Base-by-base conservation (phyloP, 2,797 vertebrate species). In the Rhynchonycteris naso region DNA sequence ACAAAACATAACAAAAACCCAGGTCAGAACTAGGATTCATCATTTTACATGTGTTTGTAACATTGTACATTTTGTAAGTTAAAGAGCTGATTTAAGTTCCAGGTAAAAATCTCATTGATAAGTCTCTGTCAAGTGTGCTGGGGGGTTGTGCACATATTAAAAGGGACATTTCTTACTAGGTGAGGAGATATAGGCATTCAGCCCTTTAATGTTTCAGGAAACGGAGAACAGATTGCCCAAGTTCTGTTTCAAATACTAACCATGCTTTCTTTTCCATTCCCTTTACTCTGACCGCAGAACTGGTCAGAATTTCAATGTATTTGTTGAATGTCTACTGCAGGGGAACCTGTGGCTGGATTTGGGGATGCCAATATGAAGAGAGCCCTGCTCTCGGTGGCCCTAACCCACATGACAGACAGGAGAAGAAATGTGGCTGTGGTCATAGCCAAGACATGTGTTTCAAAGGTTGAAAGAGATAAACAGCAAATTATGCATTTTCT, bases 291-390 rank as follows among this genome's bases (percentile, higher is more conserved):
- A 68, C 50, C 43, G 63, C 26, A 47, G 78, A 80, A 56, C 26
- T 13, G 19, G 14, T 58, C n/a, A 5, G 19, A 33, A 33, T 28
- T 65, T 21, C 21, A 52, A 22, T 19, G 21, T 4, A 16, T 43
- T 35, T n/a, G 22, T 56, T 21, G 58, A 58, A 59, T 3, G 18
- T 22, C 93, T 72, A 5, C 35, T n/a, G 15, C n/a, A 24, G 50
- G 2, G 69, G 86, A 59, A 3, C 26, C 28, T 19, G 14, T 1
- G 26, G 61, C 19, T 50, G 16, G 18, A 24, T 9, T 1, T 14
- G 43, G 33, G 74, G 24, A 33, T 12, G 15, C 16, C 4, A 14
- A 24, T 24, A 4, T 1, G 12, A 43, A 15, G 0, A n/a, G 28
- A 68, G 5, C 16, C 43, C 18, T 19, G 30, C 26, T 80, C 68